phyloP scores from a whole-genome alignment of 2,113 vertebrate species.

The Mola mola region DNA sequence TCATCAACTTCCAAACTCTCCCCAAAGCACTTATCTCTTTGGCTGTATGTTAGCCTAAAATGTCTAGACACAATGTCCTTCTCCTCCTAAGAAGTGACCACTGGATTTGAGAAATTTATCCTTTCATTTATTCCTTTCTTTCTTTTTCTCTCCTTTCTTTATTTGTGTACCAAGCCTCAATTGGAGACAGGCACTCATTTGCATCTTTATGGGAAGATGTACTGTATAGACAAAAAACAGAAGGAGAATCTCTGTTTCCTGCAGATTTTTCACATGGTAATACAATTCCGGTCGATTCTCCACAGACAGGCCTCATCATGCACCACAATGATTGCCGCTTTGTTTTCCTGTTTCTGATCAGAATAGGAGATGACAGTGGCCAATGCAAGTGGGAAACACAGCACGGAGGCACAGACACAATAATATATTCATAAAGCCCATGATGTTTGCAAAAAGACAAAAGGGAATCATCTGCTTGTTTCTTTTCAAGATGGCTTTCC shows the following conservation, averaged over 20 bases:
- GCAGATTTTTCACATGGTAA: slow-evolving; percentile 61
- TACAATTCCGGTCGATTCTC: slow-evolving; percentile 69
- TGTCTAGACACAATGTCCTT: background rate
- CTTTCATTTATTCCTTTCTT: slow-evolving; percentile 45
- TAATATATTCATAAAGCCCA: slow-evolving; percentile 63
- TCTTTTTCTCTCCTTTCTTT: slow-evolving; percentile 27
- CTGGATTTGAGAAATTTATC: slow-evolving; percentile 55
- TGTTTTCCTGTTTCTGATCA: slow-evolving; percentile 73
- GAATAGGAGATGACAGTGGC: slow-evolving; percentile 68
- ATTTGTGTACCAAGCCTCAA: slow-evolving; percentile 54
- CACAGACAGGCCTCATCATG: slow-evolving; percentile 69
- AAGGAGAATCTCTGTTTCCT: slow-evolving; percentile 66
- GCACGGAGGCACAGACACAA: slow-evolving; percentile 45
- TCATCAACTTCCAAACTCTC: slow-evolving; percentile 20
- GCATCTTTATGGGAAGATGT: slow-evolving; percentile 73
- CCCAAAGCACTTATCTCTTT: slow-evolving; percentile 37
- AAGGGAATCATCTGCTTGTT: slow-evolving; percentile 56
- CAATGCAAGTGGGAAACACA: slow-evolving; percentile 50
- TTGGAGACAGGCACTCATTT: slow-evolving; percentile 69
- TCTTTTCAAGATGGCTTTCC: slow-evolving; percentile 52
- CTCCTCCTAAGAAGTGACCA: slow-evolving; percentile 33
- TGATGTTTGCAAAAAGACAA: slow-evolving; percentile 43
- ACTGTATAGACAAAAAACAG: slow-evolving; percentile 65
- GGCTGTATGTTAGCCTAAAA: slow-evolving; percentile 13
- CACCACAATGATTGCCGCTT: slow-evolving; percentile 69